A percentile compares a stretch with the other conserved stretches of the same genome.
phyloP scores from a whole-genome alignment of 2,113 vertebrate genomes.

The Otus sunia region DNA sequence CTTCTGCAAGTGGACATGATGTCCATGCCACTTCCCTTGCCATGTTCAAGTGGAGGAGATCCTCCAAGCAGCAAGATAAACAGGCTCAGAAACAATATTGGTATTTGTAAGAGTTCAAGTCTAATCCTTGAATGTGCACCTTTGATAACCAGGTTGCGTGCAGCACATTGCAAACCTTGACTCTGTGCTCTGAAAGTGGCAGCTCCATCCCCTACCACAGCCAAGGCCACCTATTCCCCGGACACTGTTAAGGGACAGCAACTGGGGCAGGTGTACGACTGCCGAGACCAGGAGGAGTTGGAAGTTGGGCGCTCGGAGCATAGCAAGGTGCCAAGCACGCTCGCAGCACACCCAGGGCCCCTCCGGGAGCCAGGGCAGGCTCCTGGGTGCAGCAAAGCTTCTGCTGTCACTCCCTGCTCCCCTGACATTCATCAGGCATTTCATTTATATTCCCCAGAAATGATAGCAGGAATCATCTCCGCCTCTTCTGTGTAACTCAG shows the following conservation, averaged over 20 bases:
- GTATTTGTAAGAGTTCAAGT: background rate
- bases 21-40: background rate
- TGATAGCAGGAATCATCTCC: background rate
- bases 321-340: fast-evolving
- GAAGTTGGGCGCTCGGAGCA: background rate
- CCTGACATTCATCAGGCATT: fast-evolving
- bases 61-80: background rate
- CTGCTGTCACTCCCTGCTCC: background rate
- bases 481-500: background rate
- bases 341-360: background rate
- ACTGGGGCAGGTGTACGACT: fast-evolving
- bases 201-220: background rate
- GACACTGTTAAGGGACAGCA: background rate
- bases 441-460: background rate
- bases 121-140: background rate
- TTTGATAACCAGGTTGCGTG: fast-evolving
- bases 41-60: background rate
- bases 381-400: background rate
- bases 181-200: background rate
- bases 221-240: background rate
- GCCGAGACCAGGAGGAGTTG: background rate
- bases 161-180: background rate
- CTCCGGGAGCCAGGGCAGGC: fast-evolving
- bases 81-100: background rate
- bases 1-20: background rate